Conservation (phyloP, 2,797 vertebrate genomes). For the Catostomus latipinnis region DNA sequence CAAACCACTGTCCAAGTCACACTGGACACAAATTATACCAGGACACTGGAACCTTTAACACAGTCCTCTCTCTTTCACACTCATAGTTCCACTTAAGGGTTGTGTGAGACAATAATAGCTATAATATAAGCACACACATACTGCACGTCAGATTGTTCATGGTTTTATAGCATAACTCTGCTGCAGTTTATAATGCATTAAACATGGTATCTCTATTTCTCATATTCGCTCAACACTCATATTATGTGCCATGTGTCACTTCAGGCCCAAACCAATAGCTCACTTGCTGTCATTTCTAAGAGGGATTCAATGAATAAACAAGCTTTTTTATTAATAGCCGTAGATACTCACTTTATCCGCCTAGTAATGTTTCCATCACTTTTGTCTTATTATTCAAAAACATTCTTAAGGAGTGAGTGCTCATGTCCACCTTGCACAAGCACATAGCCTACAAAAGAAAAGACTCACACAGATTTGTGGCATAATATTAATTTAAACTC, state of each 20-base stretch:
- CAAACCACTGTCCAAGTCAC: not conserved
- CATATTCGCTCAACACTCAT: not conserved
- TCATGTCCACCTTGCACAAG: not conserved
- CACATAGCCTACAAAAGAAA: no score
- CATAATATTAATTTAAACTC: no score
- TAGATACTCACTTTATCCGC: not conserved
- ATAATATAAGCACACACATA: not conserved
- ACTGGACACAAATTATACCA: constrained; percentile 23
- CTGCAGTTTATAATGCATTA: no score
- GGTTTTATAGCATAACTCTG: not conserved
- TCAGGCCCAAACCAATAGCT: not conserved
- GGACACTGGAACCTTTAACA: constrained; percentile 27
- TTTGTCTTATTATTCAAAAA: not conserved
- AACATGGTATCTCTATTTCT: no score
- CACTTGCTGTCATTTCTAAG: not conserved
- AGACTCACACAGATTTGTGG: no score
- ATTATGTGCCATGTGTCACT: not conserved
- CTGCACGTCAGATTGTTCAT: not conserved
- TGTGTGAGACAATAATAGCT: not conserved
- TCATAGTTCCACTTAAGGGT: no score
- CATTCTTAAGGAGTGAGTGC: not conserved
- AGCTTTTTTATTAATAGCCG: not conserved
- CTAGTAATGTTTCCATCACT: not conserved
- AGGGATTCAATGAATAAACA: not conserved
- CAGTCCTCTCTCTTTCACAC: no score